Evolutionary conservation across 2,797 vertebrate species (phyloP).

Genomic region (Limnodromus scolopaceus): DNA sequence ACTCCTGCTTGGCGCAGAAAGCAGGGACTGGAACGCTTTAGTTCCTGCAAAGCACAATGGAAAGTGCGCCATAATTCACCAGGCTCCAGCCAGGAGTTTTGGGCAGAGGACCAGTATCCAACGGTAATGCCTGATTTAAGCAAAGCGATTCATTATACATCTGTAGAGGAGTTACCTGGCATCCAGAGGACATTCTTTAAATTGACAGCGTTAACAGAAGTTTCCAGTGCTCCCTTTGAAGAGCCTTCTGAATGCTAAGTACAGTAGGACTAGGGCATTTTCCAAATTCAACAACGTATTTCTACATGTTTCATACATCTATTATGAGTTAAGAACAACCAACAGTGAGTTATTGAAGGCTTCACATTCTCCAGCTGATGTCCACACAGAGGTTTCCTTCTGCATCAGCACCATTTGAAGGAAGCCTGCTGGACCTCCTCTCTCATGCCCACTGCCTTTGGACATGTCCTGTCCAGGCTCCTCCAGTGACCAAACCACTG

Average conservation of each 20-base stretch:
- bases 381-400: not conserved
- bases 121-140: not conserved
- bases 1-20: constrained; percentile 21
- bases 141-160: constrained; percentile 24
- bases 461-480: not conserved
- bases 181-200: not conserved
- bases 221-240: constrained; percentile 33
- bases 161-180: constrained; percentile 26
- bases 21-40: not conserved
- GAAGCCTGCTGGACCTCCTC: not conserved
- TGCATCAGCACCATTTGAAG: not conserved
- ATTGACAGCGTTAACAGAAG: constrained; percentile 17
- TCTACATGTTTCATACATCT: not conserved
- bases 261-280: not conserved
- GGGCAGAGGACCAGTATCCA: not conserved
- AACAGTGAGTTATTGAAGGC: not conserved
- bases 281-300: not conserved
- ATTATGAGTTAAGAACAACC: constrained; percentile 1
- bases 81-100: not conserved
- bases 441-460: not conserved
- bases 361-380: not conserved
- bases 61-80: constrained; percentile 42
- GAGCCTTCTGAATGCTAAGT: not conserved
- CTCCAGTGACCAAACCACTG: not conserved
- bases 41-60: constrained; percentile 41